Percentiles rank a stretch among this genome's conserved stretches.
These are phyloP conservation scores for Aplodontia rufa DNA, from an alignment of 2,113 vertebrate genomes.

Conservation along the genomic window DNA sequence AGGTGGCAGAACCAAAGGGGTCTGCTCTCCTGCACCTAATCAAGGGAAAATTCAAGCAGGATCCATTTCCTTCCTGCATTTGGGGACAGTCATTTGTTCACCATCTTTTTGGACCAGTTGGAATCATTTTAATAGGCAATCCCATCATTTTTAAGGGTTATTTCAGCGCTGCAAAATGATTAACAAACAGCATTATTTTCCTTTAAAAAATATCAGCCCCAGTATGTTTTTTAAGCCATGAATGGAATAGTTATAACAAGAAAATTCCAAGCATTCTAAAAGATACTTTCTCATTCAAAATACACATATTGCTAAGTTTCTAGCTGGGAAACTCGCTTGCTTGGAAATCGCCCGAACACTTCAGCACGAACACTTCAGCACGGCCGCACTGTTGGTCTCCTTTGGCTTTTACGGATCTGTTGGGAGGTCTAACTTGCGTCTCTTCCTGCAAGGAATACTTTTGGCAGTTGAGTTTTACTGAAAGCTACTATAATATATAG, in stretches of 20 bases:
- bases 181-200: background rate
- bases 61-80: background rate
- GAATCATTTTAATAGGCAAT: background rate
- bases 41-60: background rate
- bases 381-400: background rate
- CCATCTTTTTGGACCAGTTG: background rate
- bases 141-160: background rate
- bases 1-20: background rate
- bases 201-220: background rate
- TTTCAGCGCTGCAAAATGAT: conserved; percentile 12
- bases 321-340: background rate
- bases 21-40: background rate
- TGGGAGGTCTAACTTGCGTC: background rate
- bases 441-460: background rate
- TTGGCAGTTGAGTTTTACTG: conserved; percentile 32
- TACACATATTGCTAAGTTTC: background rate
- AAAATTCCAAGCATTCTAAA: background rate
- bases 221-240: conserved; percentile 2
- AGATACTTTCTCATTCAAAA: background rate
- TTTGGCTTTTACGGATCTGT: background rate
- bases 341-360: background rate
- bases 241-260: background rate
- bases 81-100: background rate
- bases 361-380: background rate
- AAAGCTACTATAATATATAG: background rate